Evolutionary conservation across 1,140 invertebrate genomes (phyloP), one percentile per base, ranked within the genome.

Genomic region (Chrysomallon squamiferum): DNA sequence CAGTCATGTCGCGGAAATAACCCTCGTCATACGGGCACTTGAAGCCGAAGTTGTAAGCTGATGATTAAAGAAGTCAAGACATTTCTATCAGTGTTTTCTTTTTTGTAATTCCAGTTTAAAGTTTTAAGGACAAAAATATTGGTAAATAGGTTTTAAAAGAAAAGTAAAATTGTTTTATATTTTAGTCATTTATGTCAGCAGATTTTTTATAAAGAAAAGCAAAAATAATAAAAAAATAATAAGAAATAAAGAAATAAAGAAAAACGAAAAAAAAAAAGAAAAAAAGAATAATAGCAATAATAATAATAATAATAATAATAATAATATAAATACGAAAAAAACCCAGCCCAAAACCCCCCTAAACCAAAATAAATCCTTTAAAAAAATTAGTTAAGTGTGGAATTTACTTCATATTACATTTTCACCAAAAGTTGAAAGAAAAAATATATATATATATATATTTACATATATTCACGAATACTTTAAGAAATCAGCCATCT

Each of bases 1-100:
- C 58, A 0, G 54, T 56, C 3, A 59, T 56, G 32, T 73, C 71
- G 20, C 47, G 41, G 45, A 73, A 73, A 45, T 73, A 64, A 33
- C 71, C 71, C n/a, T 62, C 20, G 1, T 7, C 9, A 18, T 59
- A 13, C 38, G 64, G 71, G 20, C 71, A 73, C 22, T 27, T 60
- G 43, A 69, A 73, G 18, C 33, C 22, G 18, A 30, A 54, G 22
- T 54, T 25, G 50, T 27, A 25, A 11, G 22, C 29, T 2, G 50
- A 25, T 27, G 50, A 38, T 7, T 5, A 15, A 38, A 38, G 15
- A n/a, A n/a, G n/a, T n/a, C n/a, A n/a, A n/a, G n/a, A n/a, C n/a
- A n/a, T n/a, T n/a, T n/a, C n/a, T n/a, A n/a, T n/a, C n/a, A n/a
- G n/a, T n/a, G n/a, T n/a, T n/a, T n/a, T n/a, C n/a, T n/a, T n/a